A percentile compares a stretch with the other conserved stretches of the same genome.
phyloP scores from a whole-genome alignment of 2,797 vertebrate genomes.

The Alexandromys oeconomus region DNA sequence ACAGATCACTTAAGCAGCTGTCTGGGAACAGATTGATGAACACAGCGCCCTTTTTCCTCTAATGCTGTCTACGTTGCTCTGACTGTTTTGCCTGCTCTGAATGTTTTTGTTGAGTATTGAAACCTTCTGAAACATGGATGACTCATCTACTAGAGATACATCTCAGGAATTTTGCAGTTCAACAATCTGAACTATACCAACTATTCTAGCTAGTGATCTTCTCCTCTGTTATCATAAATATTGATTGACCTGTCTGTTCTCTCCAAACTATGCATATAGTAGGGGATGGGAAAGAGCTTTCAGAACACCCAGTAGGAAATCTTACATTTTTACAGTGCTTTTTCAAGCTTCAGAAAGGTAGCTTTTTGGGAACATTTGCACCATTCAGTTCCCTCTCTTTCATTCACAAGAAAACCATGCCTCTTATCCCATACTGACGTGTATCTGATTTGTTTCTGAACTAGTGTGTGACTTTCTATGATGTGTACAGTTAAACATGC shows the following conservation, averaged over 20 bases:
- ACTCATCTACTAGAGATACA: not conserved
- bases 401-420: not conserved
- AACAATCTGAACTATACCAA: not conserved
- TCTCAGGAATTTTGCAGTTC: not conserved
- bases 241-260: not conserved
- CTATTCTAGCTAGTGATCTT: not conserved
- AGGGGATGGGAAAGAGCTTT: not conserved
- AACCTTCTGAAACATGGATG: not conserved
- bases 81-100: not conserved
- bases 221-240: not conserved
- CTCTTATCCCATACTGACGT: not conserved
- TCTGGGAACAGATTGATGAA: not conserved
- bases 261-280: not conserved
- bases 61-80: too few relatives aligned
- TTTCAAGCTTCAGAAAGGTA: not conserved
- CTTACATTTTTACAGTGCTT: not conserved
- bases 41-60: not conserved
- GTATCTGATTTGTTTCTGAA: conserved; percentile 1
- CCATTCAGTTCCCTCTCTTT: not conserved
- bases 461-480: not conserved
- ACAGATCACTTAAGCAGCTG: not conserved
- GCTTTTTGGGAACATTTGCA: not conserved
- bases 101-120: not conserved
- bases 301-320: not conserved
- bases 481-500: not conserved